Base-by-base conservation (phyloP, 2,113 vertebrate genomes). In the Pachypanchax playfairii region DNA sequence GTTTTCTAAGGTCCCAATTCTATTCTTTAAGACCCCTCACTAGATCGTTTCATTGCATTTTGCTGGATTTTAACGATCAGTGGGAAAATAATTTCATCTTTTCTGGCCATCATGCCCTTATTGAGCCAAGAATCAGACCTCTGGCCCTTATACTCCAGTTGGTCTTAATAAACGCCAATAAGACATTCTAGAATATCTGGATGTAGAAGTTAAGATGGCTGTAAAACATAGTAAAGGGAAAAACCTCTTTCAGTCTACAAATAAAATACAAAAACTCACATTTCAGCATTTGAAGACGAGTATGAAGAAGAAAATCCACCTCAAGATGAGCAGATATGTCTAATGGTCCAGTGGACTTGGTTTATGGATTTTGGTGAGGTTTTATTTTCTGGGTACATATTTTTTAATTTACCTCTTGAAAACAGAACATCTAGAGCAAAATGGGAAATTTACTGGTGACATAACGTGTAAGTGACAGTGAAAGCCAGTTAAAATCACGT, bases 401-500 rank as follows among this genome's bases (percentile, higher is more conserved):
- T 33, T 33, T 61, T 57, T 62, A 52, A 44, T 29, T 20, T 35
- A 55, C 24, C 43, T 59, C n/a, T 14, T 50, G 4, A 24, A 10
- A 29, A 17, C 11, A 49, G 38, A 36, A 4, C 11, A 70, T 20
- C 66, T 72, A 25, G 38, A 65, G 61, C 35, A 54, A 75, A 80
- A 63, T 66, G 29, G 57, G 48, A 42, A 69, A 41, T 60, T 52
- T 56, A 17, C 64, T 47, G 60, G 60, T 75, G 66, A 84, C 44
- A 73, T 77, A 39, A 79, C 62, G 76, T 59, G 69, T 52, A 63
- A 54, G 62, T 71, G 51, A 63, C 33, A 4, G 68, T 54, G 72
- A 62, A 62, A 65, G 76, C 55, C 79, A 68, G 58, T 20, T 26
- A 51, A 74, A 65, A 76, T 84, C 76, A 72, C 50, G 65, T 85